Evolutionary conservation across 2,113 vertebrate genomes (phyloP).

Genomic region (Paralichthys olivaceus): DNA sequence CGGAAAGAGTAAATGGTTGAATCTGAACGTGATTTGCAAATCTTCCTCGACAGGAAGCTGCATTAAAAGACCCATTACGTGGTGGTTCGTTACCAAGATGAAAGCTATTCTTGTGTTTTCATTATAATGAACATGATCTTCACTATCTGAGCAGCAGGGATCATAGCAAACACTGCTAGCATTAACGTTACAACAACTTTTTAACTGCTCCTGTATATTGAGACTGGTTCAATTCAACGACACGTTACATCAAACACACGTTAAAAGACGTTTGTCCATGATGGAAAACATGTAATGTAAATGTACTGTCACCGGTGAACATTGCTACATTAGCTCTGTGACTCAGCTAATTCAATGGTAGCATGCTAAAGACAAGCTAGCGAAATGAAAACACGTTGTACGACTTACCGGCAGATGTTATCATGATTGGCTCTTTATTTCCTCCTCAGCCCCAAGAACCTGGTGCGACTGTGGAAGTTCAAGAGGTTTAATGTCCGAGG

Average conservation of each 20-base stretch:
- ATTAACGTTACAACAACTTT: background rate
- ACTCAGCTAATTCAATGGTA: constrained; percentile 86
- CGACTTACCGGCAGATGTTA: constrained; percentile 84
- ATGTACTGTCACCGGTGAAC: background rate
- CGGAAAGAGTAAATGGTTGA: too few species aligned
- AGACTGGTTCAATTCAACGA: background rate
- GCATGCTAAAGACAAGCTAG: constrained; percentile 41
- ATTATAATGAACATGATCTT: background rate
- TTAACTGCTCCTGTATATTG: background rate
- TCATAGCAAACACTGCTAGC: background rate
- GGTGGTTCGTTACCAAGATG: too few species aligned
- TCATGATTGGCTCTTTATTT: constrained; percentile 72
- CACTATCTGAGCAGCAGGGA: background rate
- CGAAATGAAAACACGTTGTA: constrained; percentile 35
- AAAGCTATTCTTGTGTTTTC: background rate
- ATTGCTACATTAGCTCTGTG: constrained; percentile 72
- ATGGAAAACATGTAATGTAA: background rate
- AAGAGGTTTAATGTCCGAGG: accelerated
- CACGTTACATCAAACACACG: background rate
- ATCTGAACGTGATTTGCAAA: background rate
- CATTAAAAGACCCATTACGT: background rate
- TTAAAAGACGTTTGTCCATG: background rate
- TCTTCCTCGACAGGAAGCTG: too few species aligned
- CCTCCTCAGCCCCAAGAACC: constrained; percentile 31
- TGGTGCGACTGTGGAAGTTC: background rate